Evolutionary conservation across 2,797 vertebrate genomes (phyloP).

Genomic region (Pterois miles): DNA sequence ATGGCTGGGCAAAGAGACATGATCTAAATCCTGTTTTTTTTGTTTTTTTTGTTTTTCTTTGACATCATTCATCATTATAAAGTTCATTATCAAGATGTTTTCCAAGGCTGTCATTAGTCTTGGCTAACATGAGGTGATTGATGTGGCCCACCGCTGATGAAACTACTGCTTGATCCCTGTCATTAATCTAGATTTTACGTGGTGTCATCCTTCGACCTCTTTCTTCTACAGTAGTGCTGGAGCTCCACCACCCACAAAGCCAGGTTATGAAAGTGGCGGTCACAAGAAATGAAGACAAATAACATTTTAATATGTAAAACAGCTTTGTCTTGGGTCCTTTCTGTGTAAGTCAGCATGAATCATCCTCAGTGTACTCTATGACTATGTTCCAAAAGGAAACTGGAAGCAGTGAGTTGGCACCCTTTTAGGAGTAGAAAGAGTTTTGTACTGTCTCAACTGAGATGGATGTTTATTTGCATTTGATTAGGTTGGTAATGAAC

Average conservation of each 20-base stretch:
- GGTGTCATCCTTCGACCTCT: conserved; percentile 83
- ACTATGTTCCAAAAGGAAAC: conserved; percentile 9
- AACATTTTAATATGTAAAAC: conserved; percentile 19
- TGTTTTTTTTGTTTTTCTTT: conserved; percentile 38
- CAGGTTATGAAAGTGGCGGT: conserved; percentile 30
- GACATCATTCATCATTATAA: conserved; percentile 89
- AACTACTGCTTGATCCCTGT: conserved; percentile 82
- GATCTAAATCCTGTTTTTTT: conserved; percentile 51
- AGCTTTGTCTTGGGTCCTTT: neutral
- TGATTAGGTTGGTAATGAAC: conserved; percentile 90
- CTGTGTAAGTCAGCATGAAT: neutral
- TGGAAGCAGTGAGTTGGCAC: neutral
- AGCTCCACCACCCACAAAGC: conserved; percentile 26
- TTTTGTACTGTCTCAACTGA: conserved; percentile 42
- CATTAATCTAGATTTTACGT: conserved; percentile 90
- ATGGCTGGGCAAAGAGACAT: conserved; percentile 36
- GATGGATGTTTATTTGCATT: conserved; percentile 81
- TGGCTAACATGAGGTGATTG: conserved; percentile 83
- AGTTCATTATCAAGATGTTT: conserved; percentile 89
- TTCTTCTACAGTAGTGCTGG: conserved; percentile 28
- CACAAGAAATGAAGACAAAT: conserved; percentile 40
- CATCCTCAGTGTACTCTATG: neutral
- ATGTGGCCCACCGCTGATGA: conserved; percentile 83
- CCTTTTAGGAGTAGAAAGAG: conserved; percentile 3
- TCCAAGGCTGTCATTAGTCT: conserved; percentile 88